phyloP scores from a whole-genome alignment of 1,140 invertebrate species.

The Doryteuthis pealeii region DNA sequence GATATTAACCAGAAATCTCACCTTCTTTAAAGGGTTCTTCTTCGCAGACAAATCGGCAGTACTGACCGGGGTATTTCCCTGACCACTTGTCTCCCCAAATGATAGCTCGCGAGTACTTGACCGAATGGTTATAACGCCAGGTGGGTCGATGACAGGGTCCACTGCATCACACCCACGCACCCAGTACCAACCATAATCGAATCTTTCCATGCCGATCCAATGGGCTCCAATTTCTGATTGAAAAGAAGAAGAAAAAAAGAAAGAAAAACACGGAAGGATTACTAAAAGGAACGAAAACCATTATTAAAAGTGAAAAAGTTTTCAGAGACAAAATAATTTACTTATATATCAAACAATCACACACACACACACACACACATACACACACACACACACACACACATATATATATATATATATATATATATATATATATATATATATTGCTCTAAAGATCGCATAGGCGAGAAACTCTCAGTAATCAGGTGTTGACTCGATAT shows the following conservation, averaged over 20 bases:
- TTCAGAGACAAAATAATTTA: background rate
- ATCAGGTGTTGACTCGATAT: no score
- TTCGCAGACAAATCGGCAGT: background rate
- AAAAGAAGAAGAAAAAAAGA: background rate
- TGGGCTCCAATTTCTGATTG: background rate
- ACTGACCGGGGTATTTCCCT: background rate
- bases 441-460: no score
- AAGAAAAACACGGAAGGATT: background rate
- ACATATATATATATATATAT: constrained; percentile 15
- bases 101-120: background rate
- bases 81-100: background rate
- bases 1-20: background rate
- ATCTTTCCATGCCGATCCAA: background rate
- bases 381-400: constrained; percentile 16
- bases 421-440: constrained; percentile 2
- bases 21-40: background rate
- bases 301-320: background rate
- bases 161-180: background rate
- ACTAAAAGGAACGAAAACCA: no score
- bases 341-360: background rate
- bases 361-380: constrained; percentile 15
- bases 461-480: no score
- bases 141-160: background rate
- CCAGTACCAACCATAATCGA: constrained; percentile 8
- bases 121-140: background rate